Conservation (phyloP, 2,113 vertebrate genomes). For the Indicator maculatus region DNA sequence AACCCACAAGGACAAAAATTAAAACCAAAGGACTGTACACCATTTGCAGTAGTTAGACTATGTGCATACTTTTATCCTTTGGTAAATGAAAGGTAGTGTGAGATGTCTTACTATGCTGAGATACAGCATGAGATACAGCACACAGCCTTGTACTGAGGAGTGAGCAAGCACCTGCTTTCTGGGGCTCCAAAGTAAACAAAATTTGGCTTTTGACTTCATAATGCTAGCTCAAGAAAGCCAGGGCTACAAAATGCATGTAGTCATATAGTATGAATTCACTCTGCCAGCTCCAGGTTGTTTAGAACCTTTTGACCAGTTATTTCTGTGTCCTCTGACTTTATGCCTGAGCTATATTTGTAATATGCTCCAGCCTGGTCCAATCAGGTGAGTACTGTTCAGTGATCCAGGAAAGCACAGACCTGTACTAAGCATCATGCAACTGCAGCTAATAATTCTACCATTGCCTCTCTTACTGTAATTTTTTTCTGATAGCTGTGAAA, state of each 20-base stretch:
- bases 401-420: neutral
- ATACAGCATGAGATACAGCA: neutral
- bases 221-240: neutral
- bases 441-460: neutral
- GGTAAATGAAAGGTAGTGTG: neutral
- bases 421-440: accelerated
- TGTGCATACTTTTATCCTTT: neutral
- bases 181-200: neutral
- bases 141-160: neutral
- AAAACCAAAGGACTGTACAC: neutral
- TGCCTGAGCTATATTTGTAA: neutral
- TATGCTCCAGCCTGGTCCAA: neutral
- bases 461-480: neutral
- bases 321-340: neutral
- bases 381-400: neutral
- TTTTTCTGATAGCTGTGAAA: neutral
- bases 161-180: neutral
- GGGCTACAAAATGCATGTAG: neutral
- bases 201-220: neutral
- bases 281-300: neutral
- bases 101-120: neutral
- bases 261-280: neutral
- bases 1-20: neutral
- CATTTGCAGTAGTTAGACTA: neutral
- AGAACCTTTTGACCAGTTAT: neutral